Base-by-base conservation (phyloP, 1,140 invertebrate genomes). In the Teleogryllus occipitalis region DNA sequence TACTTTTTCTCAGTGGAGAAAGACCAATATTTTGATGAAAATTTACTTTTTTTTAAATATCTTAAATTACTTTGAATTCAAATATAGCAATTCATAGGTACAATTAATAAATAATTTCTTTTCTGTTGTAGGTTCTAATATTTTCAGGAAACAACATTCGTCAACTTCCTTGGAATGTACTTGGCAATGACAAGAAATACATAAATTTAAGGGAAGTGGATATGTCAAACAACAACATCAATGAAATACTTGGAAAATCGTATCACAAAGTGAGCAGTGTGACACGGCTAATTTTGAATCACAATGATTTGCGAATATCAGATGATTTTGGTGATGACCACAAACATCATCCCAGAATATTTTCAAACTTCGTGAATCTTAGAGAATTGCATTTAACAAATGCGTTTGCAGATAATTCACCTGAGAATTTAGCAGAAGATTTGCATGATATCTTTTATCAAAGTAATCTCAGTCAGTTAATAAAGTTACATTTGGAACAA, bases 201-300 rank as follows among this genome's bases (percentile, higher is more conserved):
- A 89, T 88, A 49, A 86, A 90, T 65, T 84, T 95, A 22, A 88
- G 88, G 80, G 88, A 92, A 5, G 91, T 95, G 47, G 93, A 95
- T 82, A 92, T 95, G 91, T 92, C 91, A 39, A 92, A 90, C 80
- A 95, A 95, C 84, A 86, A 89, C 15, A 94, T 95, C n/a, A 84
- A 87, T 75, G 90, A 92, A 80, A 94, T 95, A 78, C 89, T 89
- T 82, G 94, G 94, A 2, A 93, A 94, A 85, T 87, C 92, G 7
- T 95, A 93, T 84, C 93, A 95, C 83, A 92, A 92, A 83, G 93
- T 95, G 2, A 87, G 87, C 73, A 89, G 88, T 77, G 93, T 95
- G 0, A 88, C 92, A 83, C 87, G 90, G n/a, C 85, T 95, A 3
- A 90, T 93, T 81, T 86, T 95, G 8, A 92, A 94, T 83, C 91